Percentiles rank a stretch among this genome's conserved stretches.
phyloP scores from a whole-genome alignment of 2,113 vertebrate species.

The Enhydra lutris region DNA sequence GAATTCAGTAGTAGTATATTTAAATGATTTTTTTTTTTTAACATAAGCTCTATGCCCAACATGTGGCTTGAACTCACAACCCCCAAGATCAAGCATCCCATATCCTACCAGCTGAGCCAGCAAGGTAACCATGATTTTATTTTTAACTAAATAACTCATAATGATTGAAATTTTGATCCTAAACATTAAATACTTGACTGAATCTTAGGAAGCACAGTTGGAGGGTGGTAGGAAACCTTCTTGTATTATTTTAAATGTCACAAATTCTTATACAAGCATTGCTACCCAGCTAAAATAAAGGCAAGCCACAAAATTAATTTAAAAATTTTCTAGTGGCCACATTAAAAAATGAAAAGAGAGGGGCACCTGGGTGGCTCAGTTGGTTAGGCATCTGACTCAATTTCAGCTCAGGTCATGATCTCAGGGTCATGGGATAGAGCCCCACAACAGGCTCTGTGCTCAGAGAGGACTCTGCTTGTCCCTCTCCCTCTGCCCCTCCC shows the following conservation, averaged over 20 bases:
- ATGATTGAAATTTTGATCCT: not conserved
- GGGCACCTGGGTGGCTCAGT: not conserved
- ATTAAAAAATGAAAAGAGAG: not conserved
- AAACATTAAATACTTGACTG: not conserved
- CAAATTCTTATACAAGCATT: not conserved
- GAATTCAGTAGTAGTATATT: not conserved
- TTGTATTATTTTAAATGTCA: not conserved
- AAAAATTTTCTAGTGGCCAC: not conserved
- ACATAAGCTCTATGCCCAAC: not conserved
- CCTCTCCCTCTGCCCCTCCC: not conserved
- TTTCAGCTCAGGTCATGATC: not conserved
- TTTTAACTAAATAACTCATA: slow-evolving; percentile 10
- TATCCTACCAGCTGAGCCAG: not conserved
- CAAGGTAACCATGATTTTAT: not conserved
- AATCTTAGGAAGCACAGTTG: not conserved
- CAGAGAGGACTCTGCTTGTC: not conserved
- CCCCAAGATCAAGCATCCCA: not conserved
- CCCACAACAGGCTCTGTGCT: not conserved
- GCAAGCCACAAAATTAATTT: not conserved
- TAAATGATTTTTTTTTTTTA: not conserved
- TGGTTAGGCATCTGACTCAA: not conserved
- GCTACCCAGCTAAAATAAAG: not conserved
- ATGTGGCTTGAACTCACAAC: not conserved
- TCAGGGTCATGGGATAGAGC: not conserved
- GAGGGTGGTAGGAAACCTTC: not conserved